Evolutionary conservation across 1,140 invertebrate species (phyloP), one percentile per base, ranked within the genome.

Genomic region (Panagrolaimus sp.): DNA sequence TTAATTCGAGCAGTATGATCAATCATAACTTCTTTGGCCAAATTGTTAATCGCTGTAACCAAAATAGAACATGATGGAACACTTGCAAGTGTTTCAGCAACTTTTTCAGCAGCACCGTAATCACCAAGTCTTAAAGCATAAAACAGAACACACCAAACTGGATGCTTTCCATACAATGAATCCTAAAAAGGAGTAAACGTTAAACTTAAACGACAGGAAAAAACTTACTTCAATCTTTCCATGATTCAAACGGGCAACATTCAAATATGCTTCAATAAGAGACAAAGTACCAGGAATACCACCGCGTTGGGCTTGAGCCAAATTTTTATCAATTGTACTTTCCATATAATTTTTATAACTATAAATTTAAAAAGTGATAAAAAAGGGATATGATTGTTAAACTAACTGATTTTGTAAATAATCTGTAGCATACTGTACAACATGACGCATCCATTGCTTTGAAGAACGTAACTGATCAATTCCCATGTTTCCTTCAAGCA

Each of bases 1-100:
- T 82, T 79, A 43, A 76, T 66, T 52, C 74, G 67, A 3, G 45
- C 45, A n/a, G 82, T 76, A 8, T 70, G 73, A 63, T 81, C 74
- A 21, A 79, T 32, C 73, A 28, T 43, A n/a, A 32, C 62, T 21
- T 46, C 15, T 17, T 63, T 75, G 12, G 43, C 38, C 47, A 75
- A 46, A n/a, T 64, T 70, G 8, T 24, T 44, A 0, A 76, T 14
- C n/a, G 71, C 43, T 1, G 28, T 17, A 0, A 77, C 69, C 12
- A 77, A 47, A 46, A 68, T 45, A 17, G 75, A 69, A 38, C 67
- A 76, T 12, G 70, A 75, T 2, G 77, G 44, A 32, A 70, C 58
- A 52, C 72, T 77, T 2, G 24, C 24, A 21, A 77, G 69, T n/a
- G 32, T 64, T 9, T 52, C 70, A 1, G 76, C 66, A 46, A 76